Evolutionary conservation across 2,113 vertebrate species (phyloP).

Genomic region (Amia ocellicauda): DNA sequence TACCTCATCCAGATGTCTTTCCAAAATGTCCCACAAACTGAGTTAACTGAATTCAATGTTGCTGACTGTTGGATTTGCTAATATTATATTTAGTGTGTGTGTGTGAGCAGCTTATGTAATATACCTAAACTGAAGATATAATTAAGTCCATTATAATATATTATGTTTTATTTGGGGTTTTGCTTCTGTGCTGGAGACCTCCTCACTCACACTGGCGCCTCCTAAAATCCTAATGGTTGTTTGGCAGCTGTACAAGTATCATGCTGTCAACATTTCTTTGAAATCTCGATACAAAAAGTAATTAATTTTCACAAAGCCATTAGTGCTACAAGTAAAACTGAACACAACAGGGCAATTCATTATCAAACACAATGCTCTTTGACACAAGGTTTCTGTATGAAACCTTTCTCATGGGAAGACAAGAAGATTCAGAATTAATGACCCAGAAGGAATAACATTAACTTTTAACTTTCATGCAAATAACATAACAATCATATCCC

Average conservation of each 20-base stretch:
- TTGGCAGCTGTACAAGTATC: too few relatives aligned
- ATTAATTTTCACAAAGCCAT: conserved; percentile 13
- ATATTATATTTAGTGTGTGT: too few relatives aligned
- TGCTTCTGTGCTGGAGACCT: neutral
- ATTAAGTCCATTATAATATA: too few relatives aligned
- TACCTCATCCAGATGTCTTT: too few relatives aligned
- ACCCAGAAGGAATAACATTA: neutral
- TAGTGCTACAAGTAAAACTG: neutral
- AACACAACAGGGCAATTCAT: conserved; percentile 8
- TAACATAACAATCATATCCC: neutral
- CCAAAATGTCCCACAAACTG: too few relatives aligned
- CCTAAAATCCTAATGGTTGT: neutral
- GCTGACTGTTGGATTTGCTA: too few relatives aligned
- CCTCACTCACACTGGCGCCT: too few relatives aligned
- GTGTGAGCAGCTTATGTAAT: too few relatives aligned
- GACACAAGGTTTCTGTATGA: neutral
- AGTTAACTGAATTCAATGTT: too few relatives aligned
- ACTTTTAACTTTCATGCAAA: neutral
- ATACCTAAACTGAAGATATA: too few relatives aligned
- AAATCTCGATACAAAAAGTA: neutral
- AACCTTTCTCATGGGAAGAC: neutral
- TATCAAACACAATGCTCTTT: neutral
- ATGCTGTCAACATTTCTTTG: neutral
- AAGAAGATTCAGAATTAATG: neutral
- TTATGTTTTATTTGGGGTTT: conserved; percentile 9